phyloP scores from a whole-genome alignment of 2,113 vertebrate genomes.

The Scophthalmus maximus region DNA sequence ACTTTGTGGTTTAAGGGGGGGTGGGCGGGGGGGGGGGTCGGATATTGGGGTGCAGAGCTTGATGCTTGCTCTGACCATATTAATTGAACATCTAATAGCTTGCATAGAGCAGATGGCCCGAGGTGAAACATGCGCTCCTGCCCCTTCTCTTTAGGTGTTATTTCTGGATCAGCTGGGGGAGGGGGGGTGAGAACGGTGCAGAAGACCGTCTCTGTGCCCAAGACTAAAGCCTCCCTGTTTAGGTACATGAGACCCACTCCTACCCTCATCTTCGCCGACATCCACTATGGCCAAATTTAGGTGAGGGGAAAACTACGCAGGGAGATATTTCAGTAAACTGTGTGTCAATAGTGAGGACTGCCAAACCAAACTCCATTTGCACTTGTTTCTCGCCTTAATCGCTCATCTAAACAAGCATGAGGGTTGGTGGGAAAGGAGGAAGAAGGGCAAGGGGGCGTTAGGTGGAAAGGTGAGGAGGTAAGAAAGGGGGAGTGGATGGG shows the following conservation, averaged over 20 bases:
- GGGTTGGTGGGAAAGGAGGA: conserved; percentile 73
- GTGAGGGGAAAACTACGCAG: conserved; percentile 71
- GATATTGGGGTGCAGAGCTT: conserved; percentile 16
- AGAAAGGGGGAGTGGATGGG: conserved; percentile 50
- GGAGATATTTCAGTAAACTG: conserved; percentile 79
- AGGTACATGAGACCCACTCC: conserved; percentile 60
- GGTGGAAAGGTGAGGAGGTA: conserved; percentile 77
- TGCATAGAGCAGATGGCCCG: conserved; percentile 61
- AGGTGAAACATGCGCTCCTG: conserved; percentile 61
- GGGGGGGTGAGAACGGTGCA: conserved; percentile 57
- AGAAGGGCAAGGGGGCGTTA: conserved; percentile 64
- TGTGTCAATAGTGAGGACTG: conserved; percentile 75
- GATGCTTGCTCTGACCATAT: conserved; percentile 59
- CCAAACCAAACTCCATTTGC: conserved; percentile 82
- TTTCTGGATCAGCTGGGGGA: conserved; percentile 70
- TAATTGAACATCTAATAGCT: conserved; percentile 77
- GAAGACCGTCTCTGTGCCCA: conserved; percentile 50
- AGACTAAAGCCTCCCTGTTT: conserved; percentile 74
- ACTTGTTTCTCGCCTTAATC: conserved; percentile 83
- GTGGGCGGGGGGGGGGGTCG: neutral
- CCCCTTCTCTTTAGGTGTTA: conserved; percentile 66
- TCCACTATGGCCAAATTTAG: conserved; percentile 73
- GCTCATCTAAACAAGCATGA: conserved; percentile 83
- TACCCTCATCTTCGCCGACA: conserved; percentile 71
- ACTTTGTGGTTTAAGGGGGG: conserved; percentile 47